These are phyloP conservation scores for Otocyon megalotis DNA, from an alignment of 2,113 vertebrate species.

Conservation along the genomic window DNA sequence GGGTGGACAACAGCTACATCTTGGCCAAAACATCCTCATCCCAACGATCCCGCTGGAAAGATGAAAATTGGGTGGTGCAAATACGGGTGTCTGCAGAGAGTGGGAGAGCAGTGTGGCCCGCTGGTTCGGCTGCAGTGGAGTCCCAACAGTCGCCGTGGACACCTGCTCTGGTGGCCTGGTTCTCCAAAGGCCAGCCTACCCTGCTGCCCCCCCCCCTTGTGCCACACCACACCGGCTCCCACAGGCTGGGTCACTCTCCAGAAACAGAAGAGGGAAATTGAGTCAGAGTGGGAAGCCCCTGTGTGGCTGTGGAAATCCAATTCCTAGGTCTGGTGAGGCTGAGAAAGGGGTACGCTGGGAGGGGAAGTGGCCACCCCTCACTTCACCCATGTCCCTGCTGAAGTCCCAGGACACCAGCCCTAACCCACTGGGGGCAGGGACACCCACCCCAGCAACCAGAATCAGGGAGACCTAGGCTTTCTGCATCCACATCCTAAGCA, in stretches of 20 bases:
- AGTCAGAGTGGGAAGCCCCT: background rate
- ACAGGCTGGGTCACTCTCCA: background rate
- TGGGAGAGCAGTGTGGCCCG: background rate
- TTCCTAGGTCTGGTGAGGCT: background rate
- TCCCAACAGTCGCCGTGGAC: background rate
- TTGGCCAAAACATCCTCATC: background rate
- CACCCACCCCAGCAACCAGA: background rate
- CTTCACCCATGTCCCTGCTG: accelerated
- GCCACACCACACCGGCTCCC: too few relatives aligned
- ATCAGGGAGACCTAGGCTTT: background rate
- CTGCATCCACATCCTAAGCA: accelerated
- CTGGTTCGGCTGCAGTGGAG: background rate
- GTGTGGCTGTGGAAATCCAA: background rate
- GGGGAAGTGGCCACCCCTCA: background rate
- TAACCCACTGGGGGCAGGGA: background rate
- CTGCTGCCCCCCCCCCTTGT: background rate
- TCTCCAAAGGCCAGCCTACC: background rate
- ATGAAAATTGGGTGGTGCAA: conserved; percentile 29
- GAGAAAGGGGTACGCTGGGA: background rate
- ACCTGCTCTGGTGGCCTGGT: background rate
- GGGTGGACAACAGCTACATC: conserved; percentile 19
- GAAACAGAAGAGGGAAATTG: background rate
- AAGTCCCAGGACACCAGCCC: background rate
- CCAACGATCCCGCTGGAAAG: background rate
- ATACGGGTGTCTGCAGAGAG: background rate